Evolutionary conservation across 2,797 vertebrate genomes (phyloP), one percentile per base, ranked within the genome.

Genomic region (Ceryle rudis): DNA sequence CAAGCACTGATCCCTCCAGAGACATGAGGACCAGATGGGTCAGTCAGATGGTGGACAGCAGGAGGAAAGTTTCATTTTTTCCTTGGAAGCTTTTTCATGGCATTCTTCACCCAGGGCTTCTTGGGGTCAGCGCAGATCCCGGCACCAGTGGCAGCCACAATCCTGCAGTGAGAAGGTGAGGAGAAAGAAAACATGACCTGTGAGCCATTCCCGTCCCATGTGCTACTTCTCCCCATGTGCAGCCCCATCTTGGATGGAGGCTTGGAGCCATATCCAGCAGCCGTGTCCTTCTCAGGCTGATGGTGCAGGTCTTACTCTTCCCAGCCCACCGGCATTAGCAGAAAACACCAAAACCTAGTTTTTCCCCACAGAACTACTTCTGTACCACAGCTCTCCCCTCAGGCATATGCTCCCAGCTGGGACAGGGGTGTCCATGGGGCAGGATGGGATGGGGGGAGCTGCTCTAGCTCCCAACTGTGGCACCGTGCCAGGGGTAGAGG

Each of bases 11-110:
- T 93, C 47, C 46, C 17, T 80, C 11, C 1, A 1, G 79, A 23
- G 25, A 18, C 0, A 0, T 31, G 31, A 46, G 11, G 20, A 3
- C 28, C 49, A 42, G 14, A 10, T 3, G 10, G 6, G 11, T 0
- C 0, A 6, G 5, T 84, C 3, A 1, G 70, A 26, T 11, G 11
- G 20, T 28, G 10, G 55, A 6, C 1, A 5, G 44, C 44, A 42
- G 57, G 6, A 72, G 3, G 51, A n/a, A 35, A 13, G 10, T 33
- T 81, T 64, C 3, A 39, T 1, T 14, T 20, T 52, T 86, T 19
- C 14, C 0, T 60, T 17, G 0, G 4, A 29, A 90, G 20, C 1
- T 1, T 51, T 74, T 88, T 23, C 0, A 83, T 33, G 31, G 2
- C 20, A 57, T 0, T 94, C 17, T 35, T 28, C 80, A 96, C 96